phyloP scores from a whole-genome alignment of 2,797 vertebrate species.

The Caiman crocodilus region DNA sequence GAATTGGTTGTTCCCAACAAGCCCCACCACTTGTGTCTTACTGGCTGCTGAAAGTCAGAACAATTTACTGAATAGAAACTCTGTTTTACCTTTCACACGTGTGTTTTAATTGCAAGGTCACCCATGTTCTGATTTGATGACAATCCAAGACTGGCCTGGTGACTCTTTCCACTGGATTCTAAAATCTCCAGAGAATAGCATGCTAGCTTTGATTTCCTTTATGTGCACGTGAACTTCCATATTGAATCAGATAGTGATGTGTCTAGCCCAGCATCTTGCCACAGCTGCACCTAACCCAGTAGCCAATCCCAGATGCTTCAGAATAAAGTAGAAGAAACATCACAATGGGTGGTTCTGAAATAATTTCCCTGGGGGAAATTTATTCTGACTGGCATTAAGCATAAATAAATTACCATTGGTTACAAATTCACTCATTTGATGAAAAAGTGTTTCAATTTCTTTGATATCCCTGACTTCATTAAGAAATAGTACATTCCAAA shows the following conservation, averaged over 20 bases:
- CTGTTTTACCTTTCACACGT: background rate
- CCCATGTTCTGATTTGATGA: background rate
- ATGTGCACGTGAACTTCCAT: background rate
- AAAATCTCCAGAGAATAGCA: background rate
- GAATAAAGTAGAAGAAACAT: background rate
- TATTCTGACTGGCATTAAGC: background rate
- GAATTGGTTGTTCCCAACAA: background rate
- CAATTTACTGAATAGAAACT: background rate
- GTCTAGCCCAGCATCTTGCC: background rate
- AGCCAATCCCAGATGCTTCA: background rate
- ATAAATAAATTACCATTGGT: no score
- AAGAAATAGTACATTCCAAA: background rate
- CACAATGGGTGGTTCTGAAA: background rate
- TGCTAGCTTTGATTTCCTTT: background rate
- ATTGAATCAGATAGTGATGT: background rate
- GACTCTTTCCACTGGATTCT: background rate
- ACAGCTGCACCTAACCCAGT: background rate
- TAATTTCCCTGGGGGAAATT: background rate
- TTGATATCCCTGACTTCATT: background rate
- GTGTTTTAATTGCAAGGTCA: background rate
- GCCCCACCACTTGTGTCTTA: background rate
- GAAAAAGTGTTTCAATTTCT: background rate
- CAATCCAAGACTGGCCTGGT: background rate
- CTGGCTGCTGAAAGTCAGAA: background rate
- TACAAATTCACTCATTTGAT: background rate